Evolutionary conservation across 2,888 invertebrate species (phyloP).

Genomic region (Drosophila infuscata): DNA sequence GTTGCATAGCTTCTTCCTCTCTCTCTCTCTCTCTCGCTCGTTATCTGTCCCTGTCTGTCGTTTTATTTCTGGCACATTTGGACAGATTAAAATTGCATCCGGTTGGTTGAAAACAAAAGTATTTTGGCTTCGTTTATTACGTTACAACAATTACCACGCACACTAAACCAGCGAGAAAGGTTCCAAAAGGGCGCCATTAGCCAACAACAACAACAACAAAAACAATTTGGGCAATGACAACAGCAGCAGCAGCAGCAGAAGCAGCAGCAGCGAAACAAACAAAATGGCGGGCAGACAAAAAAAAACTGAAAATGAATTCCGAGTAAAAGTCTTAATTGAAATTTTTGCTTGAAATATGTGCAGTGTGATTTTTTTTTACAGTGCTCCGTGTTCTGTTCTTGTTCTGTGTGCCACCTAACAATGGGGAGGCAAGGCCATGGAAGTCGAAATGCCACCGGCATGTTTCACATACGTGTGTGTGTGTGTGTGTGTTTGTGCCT

Average conservation of each 20-base stretch:
- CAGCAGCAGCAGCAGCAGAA: neutral
- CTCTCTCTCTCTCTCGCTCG: neutral
- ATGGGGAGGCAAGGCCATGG: conserved; percentile 55
- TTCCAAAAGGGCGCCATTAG: conserved; percentile 48
- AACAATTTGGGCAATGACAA: conserved; percentile 43
- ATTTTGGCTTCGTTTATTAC: conserved; percentile 60
- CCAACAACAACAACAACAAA: conserved; percentile 39
- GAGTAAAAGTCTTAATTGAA: conserved; percentile 81
- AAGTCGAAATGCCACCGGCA: conserved; percentile 64
- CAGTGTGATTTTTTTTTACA: conserved; percentile 54
- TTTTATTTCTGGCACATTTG: conserved; percentile 56
- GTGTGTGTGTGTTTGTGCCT: conserved; percentile 18
- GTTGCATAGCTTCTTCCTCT: conserved; percentile 27
- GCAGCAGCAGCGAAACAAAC: conserved; percentile 28
- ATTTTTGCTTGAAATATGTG: conserved; percentile 77
- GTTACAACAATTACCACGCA: conserved; percentile 61
- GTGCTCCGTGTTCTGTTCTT: conserved; percentile 1
- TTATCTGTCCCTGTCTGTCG: conserved; percentile 7
- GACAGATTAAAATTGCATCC: conserved; percentile 80
- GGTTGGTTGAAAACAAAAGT: conserved; percentile 74
- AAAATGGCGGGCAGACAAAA: conserved; percentile 36
- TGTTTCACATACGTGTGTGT: conserved; percentile 24
- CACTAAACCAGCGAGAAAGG: conserved; percentile 26
- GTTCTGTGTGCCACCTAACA: conserved; percentile 62
- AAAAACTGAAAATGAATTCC: conserved; percentile 69